Percentiles rank a stretch among this genome's conserved stretches.
phyloP scores from a whole-genome alignment of 2,113 vertebrate species.

The Rhynchopsitta pachyrhyncha region DNA sequence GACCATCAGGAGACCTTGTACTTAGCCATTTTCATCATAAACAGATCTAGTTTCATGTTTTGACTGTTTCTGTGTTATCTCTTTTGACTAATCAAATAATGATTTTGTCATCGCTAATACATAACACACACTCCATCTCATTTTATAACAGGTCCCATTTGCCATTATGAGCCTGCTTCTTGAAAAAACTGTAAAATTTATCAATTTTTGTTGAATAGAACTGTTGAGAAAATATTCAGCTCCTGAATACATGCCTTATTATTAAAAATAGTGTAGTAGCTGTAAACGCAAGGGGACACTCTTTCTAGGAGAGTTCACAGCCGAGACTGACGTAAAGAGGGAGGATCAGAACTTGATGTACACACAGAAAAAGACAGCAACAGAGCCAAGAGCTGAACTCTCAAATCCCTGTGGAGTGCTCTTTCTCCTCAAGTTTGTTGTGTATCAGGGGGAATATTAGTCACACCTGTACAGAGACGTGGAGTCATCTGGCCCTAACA shows the following conservation, averaged over 20 bases:
- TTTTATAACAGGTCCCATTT: not conserved
- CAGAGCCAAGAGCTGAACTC: not conserved
- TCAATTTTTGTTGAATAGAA: not conserved
- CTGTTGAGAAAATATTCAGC: not conserved
- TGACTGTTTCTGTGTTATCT: not conserved
- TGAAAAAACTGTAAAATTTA: not conserved
- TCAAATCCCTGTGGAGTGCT: not conserved
- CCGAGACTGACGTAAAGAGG: not conserved
- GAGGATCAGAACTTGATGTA: not conserved
- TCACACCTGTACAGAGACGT: slow-evolving; percentile 47
- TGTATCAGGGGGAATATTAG: slow-evolving; percentile 1
- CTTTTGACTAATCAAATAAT: not conserved
- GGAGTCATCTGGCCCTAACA: not conserved
- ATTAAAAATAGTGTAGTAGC: not conserved
- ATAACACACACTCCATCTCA: not conserved
- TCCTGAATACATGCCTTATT: not conserved
- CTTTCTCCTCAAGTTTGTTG: slow-evolving; percentile 26
- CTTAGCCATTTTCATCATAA: not conserved
- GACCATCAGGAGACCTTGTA: not conserved
- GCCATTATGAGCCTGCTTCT: not conserved
- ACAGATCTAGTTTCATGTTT: not conserved
- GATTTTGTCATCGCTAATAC: not conserved
- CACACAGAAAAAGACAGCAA: not conserved
- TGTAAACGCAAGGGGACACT: not conserved
- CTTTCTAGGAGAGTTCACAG: not conserved